These are phyloP conservation scores for Idaea biselata DNA, from an alignment of 2,888 invertebrate species.

Conservation along the genomic window DNA sequence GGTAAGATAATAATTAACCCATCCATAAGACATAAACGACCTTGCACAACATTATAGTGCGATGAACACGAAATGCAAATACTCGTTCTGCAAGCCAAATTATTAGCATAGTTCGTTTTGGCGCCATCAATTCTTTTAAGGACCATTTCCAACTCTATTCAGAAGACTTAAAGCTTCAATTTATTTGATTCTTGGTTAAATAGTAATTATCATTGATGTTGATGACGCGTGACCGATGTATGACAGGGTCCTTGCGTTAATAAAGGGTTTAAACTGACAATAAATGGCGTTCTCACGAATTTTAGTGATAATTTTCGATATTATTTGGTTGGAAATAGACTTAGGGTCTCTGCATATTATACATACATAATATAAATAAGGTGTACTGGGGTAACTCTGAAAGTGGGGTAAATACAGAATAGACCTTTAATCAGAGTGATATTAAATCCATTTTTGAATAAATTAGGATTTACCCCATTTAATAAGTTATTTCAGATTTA, in stretches of 20 bases:
- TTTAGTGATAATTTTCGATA: constrained; percentile 7
- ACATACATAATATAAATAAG: no score
- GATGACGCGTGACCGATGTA: constrained; percentile 56
- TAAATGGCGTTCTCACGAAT: constrained; percentile 33
- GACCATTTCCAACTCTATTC: not conserved
- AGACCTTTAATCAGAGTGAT: no score
- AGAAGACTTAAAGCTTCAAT: constrained; percentile 14
- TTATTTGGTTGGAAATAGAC: constrained; percentile 3
- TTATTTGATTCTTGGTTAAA: constrained; percentile 40
- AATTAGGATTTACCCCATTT: no score
- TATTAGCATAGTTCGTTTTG: constrained; percentile 47
- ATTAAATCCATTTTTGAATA: no score
- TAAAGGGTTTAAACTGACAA: constrained; percentile 36
- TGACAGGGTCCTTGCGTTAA: constrained; percentile 41
- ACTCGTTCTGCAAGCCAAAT: not conserved
- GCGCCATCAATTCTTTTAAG: constrained; percentile 14
- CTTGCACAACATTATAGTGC: not conserved
- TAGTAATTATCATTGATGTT: constrained; percentile 52
- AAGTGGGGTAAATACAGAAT: no score
- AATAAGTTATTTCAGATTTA: no score
- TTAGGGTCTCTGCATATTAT: no score
- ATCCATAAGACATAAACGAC: not conserved
- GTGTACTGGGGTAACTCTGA: no score
- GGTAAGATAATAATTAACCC: not conserved
- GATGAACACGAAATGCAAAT: not conserved